These are phyloP conservation scores for Drepana falcataria DNA, from an alignment of 2,888 invertebrate species.

Conservation along the genomic window DNA sequence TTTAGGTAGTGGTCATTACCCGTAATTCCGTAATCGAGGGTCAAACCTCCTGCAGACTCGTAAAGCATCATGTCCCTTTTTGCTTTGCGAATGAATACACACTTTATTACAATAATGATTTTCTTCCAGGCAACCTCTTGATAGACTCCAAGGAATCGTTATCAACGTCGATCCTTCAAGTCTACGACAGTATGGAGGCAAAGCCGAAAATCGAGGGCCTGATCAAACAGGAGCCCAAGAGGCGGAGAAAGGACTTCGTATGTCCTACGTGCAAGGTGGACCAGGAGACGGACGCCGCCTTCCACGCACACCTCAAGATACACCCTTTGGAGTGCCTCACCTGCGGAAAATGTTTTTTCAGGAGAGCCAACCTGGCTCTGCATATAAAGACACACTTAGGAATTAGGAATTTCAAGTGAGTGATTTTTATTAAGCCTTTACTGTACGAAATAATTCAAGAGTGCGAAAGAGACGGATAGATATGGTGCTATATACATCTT, in stretches of 20 bases:
- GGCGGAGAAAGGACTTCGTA: constrained; percentile 48
- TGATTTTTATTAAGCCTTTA: constrained; percentile 10
- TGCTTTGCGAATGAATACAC: too few relatives aligned
- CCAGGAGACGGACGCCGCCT: constrained; percentile 83
- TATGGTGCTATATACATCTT: too few relatives aligned
- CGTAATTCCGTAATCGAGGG: too few relatives aligned
- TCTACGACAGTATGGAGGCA: constrained; percentile 51
- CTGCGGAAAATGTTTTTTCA: constrained; percentile 88
- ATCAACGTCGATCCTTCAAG: constrained; percentile 46
- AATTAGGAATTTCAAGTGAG: constrained; percentile 83
- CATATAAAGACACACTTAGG: constrained; percentile 90
- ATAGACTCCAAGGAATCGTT: constrained; percentile 56
- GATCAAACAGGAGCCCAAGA: constrained; percentile 65
- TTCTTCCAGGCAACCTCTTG: constrained; percentile 41
- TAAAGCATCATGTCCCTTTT: too few relatives aligned
- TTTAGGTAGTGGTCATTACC: too few relatives aligned
- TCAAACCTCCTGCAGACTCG: too few relatives aligned
- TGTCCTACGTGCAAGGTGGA: constrained; percentile 76
- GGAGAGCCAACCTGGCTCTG: constrained; percentile 85
- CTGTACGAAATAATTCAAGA: too few relatives aligned
- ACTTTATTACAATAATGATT: too few relatives aligned
- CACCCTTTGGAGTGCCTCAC: constrained; percentile 91
- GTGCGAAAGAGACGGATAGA: too few relatives aligned
- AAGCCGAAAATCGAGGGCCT: constrained; percentile 69
- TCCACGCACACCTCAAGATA: constrained; percentile 85